phyloP scores from a whole-genome alignment of 2,888 invertebrate genomes.

The Clepsis dumicolana region DNA sequence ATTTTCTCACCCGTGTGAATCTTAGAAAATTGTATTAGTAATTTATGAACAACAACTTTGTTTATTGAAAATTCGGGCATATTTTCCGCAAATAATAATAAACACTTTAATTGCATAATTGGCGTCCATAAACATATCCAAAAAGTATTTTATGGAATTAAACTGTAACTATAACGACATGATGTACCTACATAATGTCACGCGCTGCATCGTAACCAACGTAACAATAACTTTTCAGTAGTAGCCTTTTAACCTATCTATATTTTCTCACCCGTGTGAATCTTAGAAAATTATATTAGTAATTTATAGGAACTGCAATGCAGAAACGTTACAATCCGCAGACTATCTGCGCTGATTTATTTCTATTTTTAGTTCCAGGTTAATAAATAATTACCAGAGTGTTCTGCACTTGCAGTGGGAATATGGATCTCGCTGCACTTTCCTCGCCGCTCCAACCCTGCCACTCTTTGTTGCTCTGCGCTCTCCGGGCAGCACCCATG shows the following conservation, averaged over 20 bases:
- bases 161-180: too few species aligned
- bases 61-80: too few species aligned
- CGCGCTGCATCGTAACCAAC: too few species aligned
- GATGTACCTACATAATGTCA: too few species aligned
- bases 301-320: not conserved
- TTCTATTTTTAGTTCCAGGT: not conserved
- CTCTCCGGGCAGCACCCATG: conserved; percentile 52
- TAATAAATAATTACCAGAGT: not conserved
- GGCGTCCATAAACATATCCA: too few species aligned
- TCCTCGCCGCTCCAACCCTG: conserved; percentile 1
- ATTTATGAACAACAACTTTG: too few species aligned
- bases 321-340: not conserved
- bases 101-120: too few species aligned
- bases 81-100: too few species aligned
- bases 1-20: too few species aligned
- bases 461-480: conserved; percentile 41
- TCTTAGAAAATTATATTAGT: not conserved
- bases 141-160: too few species aligned
- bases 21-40: too few species aligned
- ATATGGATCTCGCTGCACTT: not conserved
- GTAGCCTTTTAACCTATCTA: too few species aligned
- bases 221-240: not conserved
- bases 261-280: not conserved
- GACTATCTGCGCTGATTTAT: not conserved
- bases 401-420: not conserved